phyloP scores from a whole-genome alignment of 1,140 invertebrate genomes.

The Tachypleus tridentatus region DNA sequence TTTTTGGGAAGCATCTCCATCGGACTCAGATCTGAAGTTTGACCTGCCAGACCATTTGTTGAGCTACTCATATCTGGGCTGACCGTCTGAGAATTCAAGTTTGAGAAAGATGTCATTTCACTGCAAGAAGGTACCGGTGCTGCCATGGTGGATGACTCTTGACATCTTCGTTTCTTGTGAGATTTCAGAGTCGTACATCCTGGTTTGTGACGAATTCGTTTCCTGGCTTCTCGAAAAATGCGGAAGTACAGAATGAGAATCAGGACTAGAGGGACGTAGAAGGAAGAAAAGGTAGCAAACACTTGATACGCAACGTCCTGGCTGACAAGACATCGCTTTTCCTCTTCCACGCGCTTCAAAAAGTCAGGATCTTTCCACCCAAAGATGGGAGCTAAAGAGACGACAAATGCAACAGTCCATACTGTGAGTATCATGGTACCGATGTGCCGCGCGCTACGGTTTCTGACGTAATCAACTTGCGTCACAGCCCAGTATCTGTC shows the following conservation, averaged over 20 bases:
- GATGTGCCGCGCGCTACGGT: constrained; percentile 64
- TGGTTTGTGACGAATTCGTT: constrained; percentile 51
- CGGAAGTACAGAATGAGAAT: constrained; percentile 87
- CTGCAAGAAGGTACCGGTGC: constrained; percentile 10
- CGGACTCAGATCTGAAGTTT: no score
- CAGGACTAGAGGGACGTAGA: constrained; percentile 84
- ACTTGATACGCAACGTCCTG: constrained; percentile 73
- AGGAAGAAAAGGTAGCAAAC: constrained; percentile 75
- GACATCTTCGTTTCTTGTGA: not conserved
- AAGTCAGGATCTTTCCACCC: constrained; percentile 74
- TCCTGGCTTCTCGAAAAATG: constrained; percentile 48
- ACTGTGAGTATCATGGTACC: constrained; percentile 78
- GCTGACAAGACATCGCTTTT: constrained; percentile 72
- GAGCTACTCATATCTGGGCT: no score
- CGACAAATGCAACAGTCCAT: constrained; percentile 67
- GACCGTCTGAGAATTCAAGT: not conserved
- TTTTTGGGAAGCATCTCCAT: no score
- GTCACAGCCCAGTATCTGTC: constrained; percentile 95
- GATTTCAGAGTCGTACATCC: constrained; percentile 25
- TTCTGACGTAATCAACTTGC: constrained; percentile 84
- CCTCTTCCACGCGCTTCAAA: constrained; percentile 57
- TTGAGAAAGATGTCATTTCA: constrained; percentile 1
- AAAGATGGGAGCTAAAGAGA: constrained; percentile 73
- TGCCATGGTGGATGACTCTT: constrained; percentile 12
- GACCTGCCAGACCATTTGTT: no score